A percentile compares a stretch with the other conserved stretches of the same genome.
Conservation (phyloP, 92 coral and sea anemone species). For the Epizoanthus rinbou region DNA sequence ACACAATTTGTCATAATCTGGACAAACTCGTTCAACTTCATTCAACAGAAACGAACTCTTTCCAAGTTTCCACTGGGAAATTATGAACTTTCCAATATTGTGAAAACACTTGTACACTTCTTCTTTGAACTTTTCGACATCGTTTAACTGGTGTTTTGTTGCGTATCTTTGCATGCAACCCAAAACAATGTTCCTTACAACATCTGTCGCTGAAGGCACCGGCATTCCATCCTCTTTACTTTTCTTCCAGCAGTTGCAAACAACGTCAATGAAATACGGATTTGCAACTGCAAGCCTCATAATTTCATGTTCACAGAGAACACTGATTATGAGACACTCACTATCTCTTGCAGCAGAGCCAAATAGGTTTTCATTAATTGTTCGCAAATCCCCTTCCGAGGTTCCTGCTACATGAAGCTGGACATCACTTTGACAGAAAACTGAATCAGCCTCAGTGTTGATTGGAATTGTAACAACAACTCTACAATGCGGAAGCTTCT, state of each 20-base stretch:
- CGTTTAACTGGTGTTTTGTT: not conserved
- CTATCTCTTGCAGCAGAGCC: not conserved
- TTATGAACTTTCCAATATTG: slow-evolving; percentile 20
- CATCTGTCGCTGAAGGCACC: not conserved
- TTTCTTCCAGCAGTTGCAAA: slow-evolving; percentile 21
- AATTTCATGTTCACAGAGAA: slow-evolving; percentile 1
- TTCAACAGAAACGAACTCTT: not conserved
- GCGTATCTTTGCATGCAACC: slow-evolving; percentile 14
- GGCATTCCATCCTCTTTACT: not conserved
- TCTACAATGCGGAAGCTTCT: not conserved
- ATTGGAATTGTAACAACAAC: slow-evolving; percentile 25
- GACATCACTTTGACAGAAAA: slow-evolving; percentile 13
- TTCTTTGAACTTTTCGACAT: slow-evolving; percentile 20
- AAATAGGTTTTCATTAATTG: not conserved
- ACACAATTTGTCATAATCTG: slow-evolving; percentile 16
- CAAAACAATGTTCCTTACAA: slow-evolving; percentile 12
- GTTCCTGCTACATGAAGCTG: slow-evolving; percentile 4
- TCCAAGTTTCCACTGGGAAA: slow-evolving; percentile 18
- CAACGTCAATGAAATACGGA: slow-evolving; percentile 1
- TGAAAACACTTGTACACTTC: slow-evolving; percentile 12
- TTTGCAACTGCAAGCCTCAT: not conserved
- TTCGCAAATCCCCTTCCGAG: slow-evolving; percentile 8
- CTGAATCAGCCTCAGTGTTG: not conserved
- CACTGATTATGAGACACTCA: not conserved
- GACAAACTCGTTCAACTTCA: slow-evolving; percentile 7